phyloP scores from a whole-genome alignment of 2,113 vertebrate species.

The Rhineura floridana region DNA sequence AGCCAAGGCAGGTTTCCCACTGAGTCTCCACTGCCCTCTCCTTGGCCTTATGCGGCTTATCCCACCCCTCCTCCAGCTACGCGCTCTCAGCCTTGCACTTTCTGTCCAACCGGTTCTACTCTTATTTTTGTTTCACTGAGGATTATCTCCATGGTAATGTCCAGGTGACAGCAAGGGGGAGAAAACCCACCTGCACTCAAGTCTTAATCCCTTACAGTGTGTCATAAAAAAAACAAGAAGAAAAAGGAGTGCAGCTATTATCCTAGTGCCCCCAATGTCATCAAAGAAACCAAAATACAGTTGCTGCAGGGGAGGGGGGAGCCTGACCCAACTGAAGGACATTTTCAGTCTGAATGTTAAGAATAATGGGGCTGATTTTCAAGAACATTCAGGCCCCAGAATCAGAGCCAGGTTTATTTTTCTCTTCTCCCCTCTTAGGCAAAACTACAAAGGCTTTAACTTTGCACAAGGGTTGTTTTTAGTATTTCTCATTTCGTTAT shows the following conservation, averaged over 20 bases:
- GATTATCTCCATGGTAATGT: constrained; percentile 75
- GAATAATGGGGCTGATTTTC: not conserved
- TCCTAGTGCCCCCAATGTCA: not conserved
- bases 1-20: fast-evolving
- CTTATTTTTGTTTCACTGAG: constrained; percentile 75
- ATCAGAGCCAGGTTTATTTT: not conserved
- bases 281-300: not conserved
- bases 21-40: fast-evolving
- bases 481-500: not conserved
- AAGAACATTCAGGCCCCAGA: not conserved
- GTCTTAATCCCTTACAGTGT: constrained; percentile 62
- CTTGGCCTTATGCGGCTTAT: not conserved
- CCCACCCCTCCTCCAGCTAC: constrained; percentile 34
- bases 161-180: constrained; percentile 74
- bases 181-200: constrained; percentile 71
- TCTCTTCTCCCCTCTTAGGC: not conserved
- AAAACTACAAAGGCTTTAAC: not conserved
- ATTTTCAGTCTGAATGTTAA: not conserved
- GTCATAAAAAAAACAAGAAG: constrained; percentile 47
- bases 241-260: constrained; percentile 59
- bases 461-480: not conserved
- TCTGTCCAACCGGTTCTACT: constrained; percentile 86
- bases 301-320: fast-evolving
- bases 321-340: not conserved
- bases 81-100: constrained; percentile 60